Conservation (phyloP, 1,140 invertebrate species). For the Caenorhabditis elegans region DNA sequence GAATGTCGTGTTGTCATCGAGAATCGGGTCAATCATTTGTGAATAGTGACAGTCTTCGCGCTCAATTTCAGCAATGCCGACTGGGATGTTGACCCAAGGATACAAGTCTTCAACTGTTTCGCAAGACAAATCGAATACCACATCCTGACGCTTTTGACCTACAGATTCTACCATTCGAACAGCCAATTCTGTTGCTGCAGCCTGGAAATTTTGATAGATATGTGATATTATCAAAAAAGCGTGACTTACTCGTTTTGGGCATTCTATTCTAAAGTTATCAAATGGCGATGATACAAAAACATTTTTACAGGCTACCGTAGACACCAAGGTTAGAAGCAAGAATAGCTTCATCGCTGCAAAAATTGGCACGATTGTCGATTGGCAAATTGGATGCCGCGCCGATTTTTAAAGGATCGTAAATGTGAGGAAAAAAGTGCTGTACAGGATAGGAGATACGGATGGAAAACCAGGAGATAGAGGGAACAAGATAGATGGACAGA, state of each 20-base stretch:
- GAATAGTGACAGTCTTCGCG: constrained; percentile 64
- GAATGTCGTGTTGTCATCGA: constrained; percentile 53
- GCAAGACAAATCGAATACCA: constrained; percentile 61
- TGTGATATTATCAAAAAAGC: background rate
- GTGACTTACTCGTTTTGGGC: constrained; percentile 52
- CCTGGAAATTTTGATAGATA: background rate
- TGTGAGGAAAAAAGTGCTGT: background rate
- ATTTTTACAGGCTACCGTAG: constrained; percentile 16
- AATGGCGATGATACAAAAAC: constrained; percentile 62
- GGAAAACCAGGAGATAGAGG: constrained; percentile 11
- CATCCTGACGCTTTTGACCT: constrained; percentile 60
- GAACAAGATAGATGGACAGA: constrained; percentile 21
- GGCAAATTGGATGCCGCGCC: background rate
- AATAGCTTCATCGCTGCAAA: background rate
- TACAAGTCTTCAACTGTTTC: constrained; percentile 58
- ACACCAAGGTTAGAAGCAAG: background rate
- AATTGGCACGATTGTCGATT: background rate
- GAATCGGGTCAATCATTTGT: constrained; percentile 58
- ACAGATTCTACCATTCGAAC: constrained; percentile 66
- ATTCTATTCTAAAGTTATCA: constrained; percentile 66
- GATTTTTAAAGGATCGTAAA: background rate
- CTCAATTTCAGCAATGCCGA: constrained; percentile 56
- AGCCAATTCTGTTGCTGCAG: constrained; percentile 39
- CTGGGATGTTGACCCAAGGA: constrained; percentile 63
- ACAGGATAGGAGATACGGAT: constrained; percentile 19